These are phyloP conservation scores for Heteronetta atricapilla DNA, from an alignment of 2,113 vertebrate genomes.

Conservation along the genomic window DNA sequence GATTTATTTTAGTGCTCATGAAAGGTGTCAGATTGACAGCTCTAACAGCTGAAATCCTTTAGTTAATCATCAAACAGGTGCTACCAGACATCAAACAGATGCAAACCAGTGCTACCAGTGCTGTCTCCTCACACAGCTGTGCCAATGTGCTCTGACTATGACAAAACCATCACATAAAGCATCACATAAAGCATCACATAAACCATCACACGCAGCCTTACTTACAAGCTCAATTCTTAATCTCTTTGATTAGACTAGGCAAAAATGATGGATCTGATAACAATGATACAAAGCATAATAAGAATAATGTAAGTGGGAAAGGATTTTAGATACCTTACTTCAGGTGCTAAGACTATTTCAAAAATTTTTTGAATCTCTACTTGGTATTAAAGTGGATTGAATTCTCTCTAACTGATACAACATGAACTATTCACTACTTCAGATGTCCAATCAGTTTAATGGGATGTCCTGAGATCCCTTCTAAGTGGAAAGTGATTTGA, in stretches of 20 bases:
- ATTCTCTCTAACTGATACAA: neutral
- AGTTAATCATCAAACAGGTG: slow-evolving; percentile 21
- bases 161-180: neutral
- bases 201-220: neutral
- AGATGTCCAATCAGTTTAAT: neutral
- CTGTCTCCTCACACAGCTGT: neutral
- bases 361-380: neutral
- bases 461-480: neutral
- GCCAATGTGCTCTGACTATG: neutral
- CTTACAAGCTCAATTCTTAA: neutral
- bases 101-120: neutral
- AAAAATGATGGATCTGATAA: neutral
- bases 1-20: slow-evolving; percentile 30
- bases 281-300: neutral
- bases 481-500: neutral
- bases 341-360: neutral
- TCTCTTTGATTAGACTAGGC: neutral
- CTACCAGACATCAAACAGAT: neutral
- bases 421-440: neutral
- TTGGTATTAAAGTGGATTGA: neutral
- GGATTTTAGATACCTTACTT: neutral
- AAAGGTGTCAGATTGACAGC: slow-evolving; percentile 45
- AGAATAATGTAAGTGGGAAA: neutral
- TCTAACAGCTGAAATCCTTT: neutral
- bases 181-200: neutral